Conservation (phyloP, 2,797 vertebrate genomes). For the Chelmon rostratus region DNA sequence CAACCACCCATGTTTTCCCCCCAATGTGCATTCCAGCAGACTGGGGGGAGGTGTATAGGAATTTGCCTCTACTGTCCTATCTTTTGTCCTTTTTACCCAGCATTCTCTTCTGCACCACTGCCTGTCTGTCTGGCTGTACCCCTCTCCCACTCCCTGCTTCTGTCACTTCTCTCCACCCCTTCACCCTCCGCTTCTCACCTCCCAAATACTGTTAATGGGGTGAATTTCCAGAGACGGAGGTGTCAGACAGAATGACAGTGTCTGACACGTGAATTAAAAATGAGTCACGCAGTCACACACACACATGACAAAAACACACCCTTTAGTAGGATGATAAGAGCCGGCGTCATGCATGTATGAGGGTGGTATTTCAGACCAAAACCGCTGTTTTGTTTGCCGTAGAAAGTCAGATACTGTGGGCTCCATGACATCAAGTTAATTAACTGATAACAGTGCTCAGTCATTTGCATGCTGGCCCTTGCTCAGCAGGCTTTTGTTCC, state of each 20-base stretch:
- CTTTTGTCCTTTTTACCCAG: conserved; percentile 66
- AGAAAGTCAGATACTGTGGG: conserved; percentile 9
- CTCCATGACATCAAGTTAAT: conserved; percentile 29
- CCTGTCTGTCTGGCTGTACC: conserved; percentile 24
- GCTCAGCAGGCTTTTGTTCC: conserved; percentile 28
- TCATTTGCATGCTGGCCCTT: conserved; percentile 11
- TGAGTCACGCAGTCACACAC: conserved; percentile 14
- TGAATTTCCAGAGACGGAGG: conserved; percentile 8
- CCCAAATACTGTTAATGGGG: conserved; percentile 12
- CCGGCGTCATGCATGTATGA: background rate
- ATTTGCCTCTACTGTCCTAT: conserved; percentile 61
- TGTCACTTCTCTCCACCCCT: background rate
- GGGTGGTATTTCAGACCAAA: conserved; percentile 19
- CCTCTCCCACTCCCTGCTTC: conserved; percentile 2
- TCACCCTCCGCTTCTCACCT: conserved; percentile 13
- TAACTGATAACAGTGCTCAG: conserved; percentile 21
- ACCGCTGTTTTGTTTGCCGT: background rate
- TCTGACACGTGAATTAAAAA: conserved; percentile 34
- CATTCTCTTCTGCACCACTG: conserved; percentile 54
- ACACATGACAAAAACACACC: background rate
- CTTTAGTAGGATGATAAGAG: background rate
- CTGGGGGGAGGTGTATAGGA: conserved; percentile 49
- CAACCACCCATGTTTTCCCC: conserved; percentile 57
- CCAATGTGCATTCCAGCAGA: conserved; percentile 63
- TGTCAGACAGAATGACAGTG: conserved; percentile 19